Percentiles rank a stretch among this genome's conserved stretches.
These are phyloP conservation scores for Gymnodraco acuticeps DNA, from an alignment of 2,797 vertebrate species.

Conservation along the genomic window DNA sequence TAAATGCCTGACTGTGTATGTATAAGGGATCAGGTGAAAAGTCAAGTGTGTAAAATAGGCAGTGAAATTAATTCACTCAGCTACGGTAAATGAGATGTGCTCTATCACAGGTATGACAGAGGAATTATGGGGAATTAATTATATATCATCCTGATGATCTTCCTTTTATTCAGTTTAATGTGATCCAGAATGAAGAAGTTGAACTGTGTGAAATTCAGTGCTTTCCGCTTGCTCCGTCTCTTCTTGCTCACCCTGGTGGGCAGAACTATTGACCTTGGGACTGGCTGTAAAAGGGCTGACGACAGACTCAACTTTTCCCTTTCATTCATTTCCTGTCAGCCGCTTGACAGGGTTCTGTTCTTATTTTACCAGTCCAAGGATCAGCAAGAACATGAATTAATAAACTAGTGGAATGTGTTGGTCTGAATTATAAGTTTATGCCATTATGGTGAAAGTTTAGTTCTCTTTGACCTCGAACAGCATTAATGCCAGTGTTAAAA, in stretches of 20 bases:
- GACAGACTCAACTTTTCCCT: conserved; percentile 15
- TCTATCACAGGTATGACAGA: conserved; percentile 66
- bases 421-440: conserved; percentile 8
- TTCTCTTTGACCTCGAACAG: background rate
- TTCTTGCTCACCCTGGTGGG: conserved; percentile 8
- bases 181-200: conserved; percentile 46
- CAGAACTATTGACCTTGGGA: conserved; percentile 52
- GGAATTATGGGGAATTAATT: conserved; percentile 67
- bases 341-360: background rate
- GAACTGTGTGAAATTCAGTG: conserved; percentile 28
- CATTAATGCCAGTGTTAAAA: background rate
- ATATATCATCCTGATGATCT: conserved; percentile 53
- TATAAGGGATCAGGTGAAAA: conserved; percentile 58
- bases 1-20: conserved; percentile 48
- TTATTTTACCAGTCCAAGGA: conserved; percentile 16
- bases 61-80: conserved; percentile 61
- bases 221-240: background rate
- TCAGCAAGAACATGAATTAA: conserved; percentile 21
- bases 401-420: background rate
- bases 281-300: conserved; percentile 36
- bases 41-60: conserved; percentile 71
- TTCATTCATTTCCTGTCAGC: conserved; percentile 37
- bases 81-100: conserved; percentile 70
- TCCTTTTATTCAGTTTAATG: conserved; percentile 53
- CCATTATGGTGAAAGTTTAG: background rate